Evolutionary conservation across 2,888 invertebrate species (phyloP), one percentile per base, ranked within the genome.

Genomic region (Agrilus biguttatus): DNA sequence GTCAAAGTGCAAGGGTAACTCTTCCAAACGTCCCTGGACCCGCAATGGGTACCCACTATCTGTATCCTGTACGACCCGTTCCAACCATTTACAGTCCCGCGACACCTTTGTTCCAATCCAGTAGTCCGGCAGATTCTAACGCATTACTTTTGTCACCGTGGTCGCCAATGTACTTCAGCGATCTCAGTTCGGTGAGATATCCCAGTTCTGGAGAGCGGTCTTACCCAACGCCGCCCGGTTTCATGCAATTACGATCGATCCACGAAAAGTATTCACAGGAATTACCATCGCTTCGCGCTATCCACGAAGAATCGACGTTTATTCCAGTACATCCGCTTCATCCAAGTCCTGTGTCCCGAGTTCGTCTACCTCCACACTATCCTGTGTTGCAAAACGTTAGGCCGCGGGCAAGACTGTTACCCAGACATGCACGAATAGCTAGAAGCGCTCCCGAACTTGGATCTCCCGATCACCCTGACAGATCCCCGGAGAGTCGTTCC

Each of bases 401-500:
- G 45, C 76, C 77, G 3, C 71, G 80, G 39, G 75, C 78, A 14
- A 70, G 82, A 42, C 72, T 83, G 40, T 72, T 77, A 46, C 77
- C 80, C 2, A 66, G 80, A 17, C 79, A 80, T 56, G 75, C 77
- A 44, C 70, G 74, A 47, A 78, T 73, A 52, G 76, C 80, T 1
- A 73, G 84, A 14, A 73, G 79, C 40, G 77, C 78, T 8, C 75
- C 80, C 1, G 81, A 82, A 54, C 62, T 78, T 47, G 69, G 79
- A 39, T 77, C 77, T 14, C 79, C 81, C 33, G 69, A 77, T 46
- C 75, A 72, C 33, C 70, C 76, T 46, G 85, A 86, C 60, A 82
- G 86, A 8, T 89, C 88, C 4, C 90, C 90, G 1, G 89, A 89
- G 62, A 86, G 86, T 57, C 77, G 88, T 40, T 87, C 87, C 14